Percentiles rank a stretch among this genome's conserved stretches.
phyloP scores from a whole-genome alignment of 2,113 vertebrate genomes.

The Eclectus roratus region DNA sequence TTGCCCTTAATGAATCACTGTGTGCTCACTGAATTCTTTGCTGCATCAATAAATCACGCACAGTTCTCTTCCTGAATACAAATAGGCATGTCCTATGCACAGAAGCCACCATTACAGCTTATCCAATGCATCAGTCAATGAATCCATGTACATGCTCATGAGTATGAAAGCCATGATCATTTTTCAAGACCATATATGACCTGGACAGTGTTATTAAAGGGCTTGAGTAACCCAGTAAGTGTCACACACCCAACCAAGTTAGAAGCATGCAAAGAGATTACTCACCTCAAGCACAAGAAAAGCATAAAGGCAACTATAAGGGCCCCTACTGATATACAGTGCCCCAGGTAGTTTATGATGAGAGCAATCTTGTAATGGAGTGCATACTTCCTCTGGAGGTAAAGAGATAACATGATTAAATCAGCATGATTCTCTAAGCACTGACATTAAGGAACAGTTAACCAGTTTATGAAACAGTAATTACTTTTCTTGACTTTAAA shows the following conservation, averaged over 20 bases:
- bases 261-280: constrained; percentile 52
- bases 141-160: background rate
- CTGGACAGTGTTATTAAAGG: background rate
- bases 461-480: constrained; percentile 56
- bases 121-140: background rate
- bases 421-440: constrained; percentile 37
- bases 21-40: background rate
- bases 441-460: constrained; percentile 37
- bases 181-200: background rate
- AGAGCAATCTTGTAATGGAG: constrained; percentile 94
- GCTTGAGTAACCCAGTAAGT: background rate
- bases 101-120: background rate
- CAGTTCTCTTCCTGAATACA: background rate
- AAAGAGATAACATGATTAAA: constrained; percentile 66
- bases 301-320: constrained; percentile 94
- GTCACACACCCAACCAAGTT: background rate
- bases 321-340: constrained; percentile 92
- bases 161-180: background rate
- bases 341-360: constrained; percentile 96
- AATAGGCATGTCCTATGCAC: background rate
- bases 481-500: background rate
- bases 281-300: constrained; percentile 95
- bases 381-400: constrained; percentile 87
- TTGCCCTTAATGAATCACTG: background rate
- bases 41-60: background rate